Evolutionary conservation across 2,797 vertebrate genomes (phyloP).

Genomic region (Glossophaga mutica): DNA sequence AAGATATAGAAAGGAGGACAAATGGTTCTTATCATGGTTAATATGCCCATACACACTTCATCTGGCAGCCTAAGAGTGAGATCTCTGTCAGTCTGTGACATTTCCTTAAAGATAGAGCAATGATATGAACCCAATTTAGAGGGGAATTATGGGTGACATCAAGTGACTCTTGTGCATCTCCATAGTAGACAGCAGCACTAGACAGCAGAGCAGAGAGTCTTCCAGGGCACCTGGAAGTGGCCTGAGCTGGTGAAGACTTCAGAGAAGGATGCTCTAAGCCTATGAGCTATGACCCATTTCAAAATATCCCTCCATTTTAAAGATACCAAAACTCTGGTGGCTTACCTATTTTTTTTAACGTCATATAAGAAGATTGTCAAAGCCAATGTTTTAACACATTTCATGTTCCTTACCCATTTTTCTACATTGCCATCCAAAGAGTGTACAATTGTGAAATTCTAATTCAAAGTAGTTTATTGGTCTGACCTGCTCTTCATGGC

Average conservation of each 20-base stretch:
- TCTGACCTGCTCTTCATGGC: not conserved
- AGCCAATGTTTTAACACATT: not conserved
- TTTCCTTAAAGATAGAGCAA: not conserved
- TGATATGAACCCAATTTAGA: not conserved
- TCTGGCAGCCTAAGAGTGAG: not conserved
- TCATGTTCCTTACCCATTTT: not conserved
- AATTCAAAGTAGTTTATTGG: not conserved
- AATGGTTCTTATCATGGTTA: not conserved
- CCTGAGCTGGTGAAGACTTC: not conserved
- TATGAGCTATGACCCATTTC: not conserved
- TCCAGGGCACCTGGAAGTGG: not conserved
- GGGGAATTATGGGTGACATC: not conserved
- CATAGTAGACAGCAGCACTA: not conserved
- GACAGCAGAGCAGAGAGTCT: not conserved
- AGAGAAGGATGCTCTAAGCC: not conserved
- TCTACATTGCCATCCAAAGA: not conserved
- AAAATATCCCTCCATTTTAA: not conserved
- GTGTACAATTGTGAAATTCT: not conserved
- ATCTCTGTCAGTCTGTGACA: not conserved
- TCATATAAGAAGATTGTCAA: not conserved
- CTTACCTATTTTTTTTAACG: not conserved
- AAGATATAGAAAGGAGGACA: not conserved
- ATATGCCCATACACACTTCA: not conserved
- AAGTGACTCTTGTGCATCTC: not conserved
- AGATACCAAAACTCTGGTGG: not conserved